Evolutionary conservation across 2,888 invertebrate genomes (phyloP), one percentile per base, ranked within the genome.

Genomic region (Camponotus fellah): DNA sequence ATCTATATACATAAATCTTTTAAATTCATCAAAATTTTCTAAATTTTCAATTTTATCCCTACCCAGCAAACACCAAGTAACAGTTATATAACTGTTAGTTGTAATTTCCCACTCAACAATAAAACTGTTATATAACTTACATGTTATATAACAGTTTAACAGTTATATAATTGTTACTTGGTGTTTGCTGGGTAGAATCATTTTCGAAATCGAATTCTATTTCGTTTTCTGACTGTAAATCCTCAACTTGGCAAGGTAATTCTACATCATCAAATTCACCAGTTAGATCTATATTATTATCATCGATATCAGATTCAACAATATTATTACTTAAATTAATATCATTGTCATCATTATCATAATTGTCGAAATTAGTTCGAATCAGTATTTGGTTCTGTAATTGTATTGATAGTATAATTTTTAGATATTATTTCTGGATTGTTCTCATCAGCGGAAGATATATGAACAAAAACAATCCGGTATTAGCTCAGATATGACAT

Each of bases 381-480:
- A 43, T 43, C 37, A 64, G 37, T 64, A 64, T n/a, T 64, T 43
- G 43, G 10, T 43, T 64, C 8, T 8, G n/a, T 3, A 64, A 64
- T 64, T 9, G n/a, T 64, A 64, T 17, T 64, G 17, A 2, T 17
- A 37, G 2, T 62, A 17, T 34, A 6, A 34, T 62, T 62, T 62
- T 32, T 12, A 62, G 17, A 62, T 62, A 34, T 34, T 34, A 34
- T 6, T 34, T 62, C 62, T 32, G 62, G 34, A 34, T 34, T 62
- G 17, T 62, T 62, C 9, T 64, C 34, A 64, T 64, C 64, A 64
- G 64, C n/a, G n/a, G 64, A 64, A 64, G 64, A 17, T 64, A 64
- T n/a, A n/a, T n/a, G n/a, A n/a, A n/a, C n/a, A n/a, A n/a, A n/a
- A n/a, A n/a, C n/a, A n/a, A n/a, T n/a, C n/a, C n/a, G n/a, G n/a